Evolutionary conservation across 2,888 invertebrate genomes (phyloP).

Genomic region (Encarsia formosa): DNA sequence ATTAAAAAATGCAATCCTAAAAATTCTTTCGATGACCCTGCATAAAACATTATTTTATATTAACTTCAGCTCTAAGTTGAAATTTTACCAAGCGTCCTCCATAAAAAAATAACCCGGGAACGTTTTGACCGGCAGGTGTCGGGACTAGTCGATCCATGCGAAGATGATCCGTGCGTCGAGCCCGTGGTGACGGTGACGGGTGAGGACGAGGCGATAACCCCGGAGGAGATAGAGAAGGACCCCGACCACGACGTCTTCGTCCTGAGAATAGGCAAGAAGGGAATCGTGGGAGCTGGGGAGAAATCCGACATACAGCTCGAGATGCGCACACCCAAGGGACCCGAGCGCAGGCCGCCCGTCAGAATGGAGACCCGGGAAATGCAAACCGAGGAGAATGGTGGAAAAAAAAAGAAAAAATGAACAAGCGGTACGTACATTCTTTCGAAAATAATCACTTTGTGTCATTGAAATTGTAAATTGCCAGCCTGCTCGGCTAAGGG

Average conservation of each 20-base stretch:
- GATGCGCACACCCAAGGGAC: slow-evolving; percentile 68
- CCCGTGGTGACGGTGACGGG: slow-evolving; percentile 36
- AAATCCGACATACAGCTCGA: slow-evolving; percentile 69
- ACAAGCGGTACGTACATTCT: slow-evolving; percentile 15
- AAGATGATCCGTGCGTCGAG: slow-evolving; percentile 29
- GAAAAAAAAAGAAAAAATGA: slow-evolving; percentile 16
- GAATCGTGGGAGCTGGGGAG: slow-evolving; percentile 63
- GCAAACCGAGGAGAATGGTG: slow-evolving; percentile 53
- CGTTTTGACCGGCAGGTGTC: slow-evolving; percentile 36
- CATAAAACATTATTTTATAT: too few relatives aligned
- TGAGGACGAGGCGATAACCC: slow-evolving; percentile 29
- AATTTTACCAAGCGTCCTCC: too few relatives aligned
- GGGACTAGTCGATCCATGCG: slow-evolving; percentile 34
- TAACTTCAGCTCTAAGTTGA: too few relatives aligned
- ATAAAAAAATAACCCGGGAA: too few relatives aligned
- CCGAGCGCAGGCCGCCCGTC: slow-evolving; percentile 57
- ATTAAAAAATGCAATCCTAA: too few relatives aligned
- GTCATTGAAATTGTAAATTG: too few relatives aligned
- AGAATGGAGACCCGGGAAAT: slow-evolving; percentile 64
- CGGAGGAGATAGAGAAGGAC: slow-evolving; percentile 47
- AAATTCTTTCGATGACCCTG: too few relatives aligned
- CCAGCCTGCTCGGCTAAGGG: too few relatives aligned
- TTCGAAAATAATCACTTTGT: too few relatives aligned
- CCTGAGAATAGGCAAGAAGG: slow-evolving; percentile 71
- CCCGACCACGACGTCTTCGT: slow-evolving; percentile 70